Base-by-base conservation (phyloP, 1,140 invertebrate genomes). In the Zelostemma sp. region DNA sequence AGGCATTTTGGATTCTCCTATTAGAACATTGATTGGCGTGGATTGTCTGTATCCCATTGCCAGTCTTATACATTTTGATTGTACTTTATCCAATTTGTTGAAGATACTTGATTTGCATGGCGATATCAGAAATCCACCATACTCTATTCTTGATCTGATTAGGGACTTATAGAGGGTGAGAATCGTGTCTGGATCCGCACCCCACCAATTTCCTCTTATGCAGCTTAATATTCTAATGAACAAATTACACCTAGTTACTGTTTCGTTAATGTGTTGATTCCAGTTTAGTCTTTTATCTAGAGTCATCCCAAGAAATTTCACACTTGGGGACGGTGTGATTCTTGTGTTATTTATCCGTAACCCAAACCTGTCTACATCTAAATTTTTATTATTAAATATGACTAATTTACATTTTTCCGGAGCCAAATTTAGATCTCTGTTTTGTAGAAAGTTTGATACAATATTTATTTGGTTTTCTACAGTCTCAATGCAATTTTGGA, bases 351-450 rank as follows among this genome's bases (percentile, higher is more conserved):
- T 43, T 15, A 43, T 16, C n/a, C 15, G 47, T 14, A 16, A 35
- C 18, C n/a, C n/a, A n/a, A n/a, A n/a, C 28, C 40, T 12, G 9
- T 28, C 25, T 31, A 18, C 43, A 46, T n/a, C n/a, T n/a, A 15
- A 62, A 12, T 48, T 46, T 31, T 33, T 50, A 16, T 70, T 72
- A 47, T 63, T 38, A 51, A 76, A 76, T 54, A 62, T 49, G 0
- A 74, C 8, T n/a, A 76, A 25, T 5, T 60, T 31, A 33, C 72
- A 56, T 55, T 76, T 76, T n/a, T 55, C 31, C 1, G 67, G 69
- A 4, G 67, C 60, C 3, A 74, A 8, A 8, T 66, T 45, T 4
- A 72, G 25, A 0, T 64, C 69, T 55, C 57, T 68, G 6, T 16
- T 11, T 6, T 14, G 9, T 9, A 56, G 16, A 4, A 3, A 38